Percentiles rank a stretch among this genome's conserved stretches.
These are phyloP conservation scores for Ophonus ardosiacus DNA, from an alignment of 2,888 invertebrate species.

Conservation along the genomic window DNA sequence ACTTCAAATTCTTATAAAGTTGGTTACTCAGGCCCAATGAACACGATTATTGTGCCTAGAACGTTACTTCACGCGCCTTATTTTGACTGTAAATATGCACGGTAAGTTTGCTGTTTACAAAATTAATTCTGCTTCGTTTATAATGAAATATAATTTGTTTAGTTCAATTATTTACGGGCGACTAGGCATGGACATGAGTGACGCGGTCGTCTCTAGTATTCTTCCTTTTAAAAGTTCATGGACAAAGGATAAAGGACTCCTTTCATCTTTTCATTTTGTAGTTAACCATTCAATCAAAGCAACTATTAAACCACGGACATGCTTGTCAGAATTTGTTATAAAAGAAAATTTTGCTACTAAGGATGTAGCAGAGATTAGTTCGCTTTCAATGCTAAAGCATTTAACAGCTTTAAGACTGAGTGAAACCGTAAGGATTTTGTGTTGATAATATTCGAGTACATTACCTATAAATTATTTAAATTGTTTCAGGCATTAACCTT, in stretches of 20 bases:
- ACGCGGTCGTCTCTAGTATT: constrained; percentile 75
- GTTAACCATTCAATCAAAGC: constrained; percentile 72
- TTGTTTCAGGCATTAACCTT: constrained; percentile 69
- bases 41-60: constrained; percentile 76
- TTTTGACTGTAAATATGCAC: constrained; percentile 75
- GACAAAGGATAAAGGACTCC: constrained; percentile 74
- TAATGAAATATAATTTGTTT: constrained; percentile 47
- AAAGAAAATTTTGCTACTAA: constrained; percentile 68
- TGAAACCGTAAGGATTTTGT: constrained; percentile 71
- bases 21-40: constrained; percentile 74
- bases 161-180: constrained; percentile 77
- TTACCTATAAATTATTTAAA: constrained; percentile 55
- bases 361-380: constrained; percentile 71
- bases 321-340: constrained; percentile 68
- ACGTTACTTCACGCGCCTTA: constrained; percentile 74
- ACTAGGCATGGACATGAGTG: constrained; percentile 76
- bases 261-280: constrained; percentile 73
- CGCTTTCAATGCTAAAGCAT: constrained; percentile 71
- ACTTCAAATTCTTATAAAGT: constrained; percentile 69
- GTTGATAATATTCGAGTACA: constrained; percentile 7
- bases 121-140: not conserved
- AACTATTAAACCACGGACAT: constrained; percentile 67
- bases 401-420: constrained; percentile 73
- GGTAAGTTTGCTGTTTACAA: constrained; percentile 70
- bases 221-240: constrained; percentile 73